phyloP scores from a whole-genome alignment of 2,888 invertebrate species.

The Thereva nobilitata region DNA sequence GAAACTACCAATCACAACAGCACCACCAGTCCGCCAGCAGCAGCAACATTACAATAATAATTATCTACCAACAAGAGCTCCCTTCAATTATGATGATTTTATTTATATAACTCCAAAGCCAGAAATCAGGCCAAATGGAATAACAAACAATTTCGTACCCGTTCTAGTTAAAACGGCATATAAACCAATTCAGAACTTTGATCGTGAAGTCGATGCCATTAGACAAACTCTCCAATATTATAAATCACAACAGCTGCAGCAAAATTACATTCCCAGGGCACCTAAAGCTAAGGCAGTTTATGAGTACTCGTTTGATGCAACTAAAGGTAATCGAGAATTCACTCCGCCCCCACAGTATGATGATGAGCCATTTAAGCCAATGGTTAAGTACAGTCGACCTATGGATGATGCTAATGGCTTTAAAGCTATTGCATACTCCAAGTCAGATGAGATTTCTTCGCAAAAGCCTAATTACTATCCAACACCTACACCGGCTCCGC shows the following conservation, averaged over 20 bases:
- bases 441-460: slow-evolving; percentile 56
- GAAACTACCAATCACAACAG: slow-evolving; percentile 30
- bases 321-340: slow-evolving; percentile 46
- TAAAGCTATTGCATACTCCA: slow-evolving; percentile 57
- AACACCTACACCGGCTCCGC: slow-evolving; percentile 65
- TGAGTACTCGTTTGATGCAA: slow-evolving; percentile 73
- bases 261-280: slow-evolving; percentile 52
- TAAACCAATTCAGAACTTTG: slow-evolving; percentile 63
- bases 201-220: slow-evolving; percentile 68
- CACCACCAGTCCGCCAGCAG: slow-evolving; percentile 14
- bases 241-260: slow-evolving; percentile 61
- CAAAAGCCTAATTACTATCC: slow-evolving; percentile 36
- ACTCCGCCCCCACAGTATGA: slow-evolving; percentile 58
- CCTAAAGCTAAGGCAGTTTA: slow-evolving; percentile 65
- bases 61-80: slow-evolving; percentile 33
- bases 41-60: slow-evolving; percentile 32
- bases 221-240: slow-evolving; percentile 69
- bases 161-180: slow-evolving; percentile 7
- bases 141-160: slow-evolving; percentile 41
- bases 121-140: slow-evolving; percentile 54
- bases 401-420: slow-evolving; percentile 55
- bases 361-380: slow-evolving; percentile 67
- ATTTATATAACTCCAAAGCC: slow-evolving; percentile 63
- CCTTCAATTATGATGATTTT: slow-evolving; percentile 47
- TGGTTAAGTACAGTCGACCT: slow-evolving; percentile 61